Conservation (phyloP, 2,888 invertebrate species). For the Philhelius pedissequus region DNA sequence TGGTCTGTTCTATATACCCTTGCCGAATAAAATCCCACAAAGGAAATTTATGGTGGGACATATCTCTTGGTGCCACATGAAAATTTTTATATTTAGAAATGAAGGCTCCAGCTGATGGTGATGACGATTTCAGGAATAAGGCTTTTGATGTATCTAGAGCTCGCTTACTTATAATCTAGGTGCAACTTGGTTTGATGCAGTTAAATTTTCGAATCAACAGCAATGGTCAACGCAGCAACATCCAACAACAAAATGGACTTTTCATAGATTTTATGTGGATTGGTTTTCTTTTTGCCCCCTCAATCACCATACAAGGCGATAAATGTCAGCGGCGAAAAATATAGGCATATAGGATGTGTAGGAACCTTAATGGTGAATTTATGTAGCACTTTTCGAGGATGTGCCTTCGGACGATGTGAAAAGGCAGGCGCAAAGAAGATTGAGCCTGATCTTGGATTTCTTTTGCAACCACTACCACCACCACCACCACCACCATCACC, state of each 20-base stretch:
- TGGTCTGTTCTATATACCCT: neutral
- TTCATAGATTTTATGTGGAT: slow-evolving; percentile 57
- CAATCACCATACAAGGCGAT: slow-evolving; percentile 37
- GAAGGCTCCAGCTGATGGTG: slow-evolving; percentile 22
- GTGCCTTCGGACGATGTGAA: slow-evolving; percentile 42
- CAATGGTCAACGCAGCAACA: slow-evolving; percentile 46
- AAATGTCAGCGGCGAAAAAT: slow-evolving; percentile 66
- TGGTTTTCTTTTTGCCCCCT: neutral
- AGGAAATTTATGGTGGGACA: slow-evolving; percentile 55
- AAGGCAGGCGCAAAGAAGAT: slow-evolving; percentile 2
- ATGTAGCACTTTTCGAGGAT: slow-evolving; percentile 67
- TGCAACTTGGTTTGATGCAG: slow-evolving; percentile 26
- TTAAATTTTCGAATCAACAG: slow-evolving; percentile 54
- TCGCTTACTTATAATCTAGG: neutral
- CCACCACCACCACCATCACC: slow-evolving; percentile 14
- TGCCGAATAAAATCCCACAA: slow-evolving; percentile 17
- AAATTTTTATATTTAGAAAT: slow-evolving; percentile 57
- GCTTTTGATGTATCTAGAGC: slow-evolving; percentile 40
- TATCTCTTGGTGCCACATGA: slow-evolving; percentile 66
- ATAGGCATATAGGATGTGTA: slow-evolving; percentile 66
- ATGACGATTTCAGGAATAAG: slow-evolving; percentile 41
- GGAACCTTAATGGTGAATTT: slow-evolving; percentile 69
- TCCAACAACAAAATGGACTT: slow-evolving; percentile 24
- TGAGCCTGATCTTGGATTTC: slow-evolving; percentile 14
- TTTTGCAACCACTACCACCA: neutral